phyloP scores from a whole-genome alignment of 2,888 invertebrate species.

The Diaperis boleti region DNA sequence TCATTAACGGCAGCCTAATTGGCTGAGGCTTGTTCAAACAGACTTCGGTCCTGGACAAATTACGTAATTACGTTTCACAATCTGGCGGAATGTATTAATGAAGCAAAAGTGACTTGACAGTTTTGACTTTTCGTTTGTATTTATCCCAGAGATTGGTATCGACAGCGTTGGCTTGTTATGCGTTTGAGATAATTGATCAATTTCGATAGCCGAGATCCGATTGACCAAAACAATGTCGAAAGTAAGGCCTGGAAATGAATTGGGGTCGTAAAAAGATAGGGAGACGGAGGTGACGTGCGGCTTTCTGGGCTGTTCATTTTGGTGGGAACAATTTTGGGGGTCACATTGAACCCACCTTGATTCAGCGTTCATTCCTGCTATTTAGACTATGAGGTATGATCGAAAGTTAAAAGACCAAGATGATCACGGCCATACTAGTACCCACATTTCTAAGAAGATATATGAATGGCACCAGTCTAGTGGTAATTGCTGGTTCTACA shows the following conservation, averaged over 20 bases:
- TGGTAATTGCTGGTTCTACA: no score
- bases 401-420: no score
- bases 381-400: no score
- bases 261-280: no score
- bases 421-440: no score
- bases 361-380: no score
- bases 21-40: background rate
- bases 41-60: background rate
- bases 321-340: no score
- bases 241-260: background rate
- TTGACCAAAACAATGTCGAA: slow-evolving; percentile 19
- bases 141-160: slow-evolving; percentile 21
- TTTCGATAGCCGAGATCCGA: slow-evolving; percentile 5
- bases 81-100: slow-evolving; percentile 10
- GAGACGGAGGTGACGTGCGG: no score
- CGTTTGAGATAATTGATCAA: slow-evolving; percentile 24
- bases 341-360: no score
- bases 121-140: slow-evolving; percentile 1
- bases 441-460: no score
- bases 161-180: slow-evolving; percentile 5
- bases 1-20: background rate
- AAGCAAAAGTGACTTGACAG: slow-evolving; percentile 22
- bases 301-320: no score
- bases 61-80: background rate
- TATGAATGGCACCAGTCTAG: no score